Percentiles rank a stretch among this genome's conserved stretches.
Conservation (phyloP, 2,113 vertebrate genomes). For the Piprites chloris region DNA sequence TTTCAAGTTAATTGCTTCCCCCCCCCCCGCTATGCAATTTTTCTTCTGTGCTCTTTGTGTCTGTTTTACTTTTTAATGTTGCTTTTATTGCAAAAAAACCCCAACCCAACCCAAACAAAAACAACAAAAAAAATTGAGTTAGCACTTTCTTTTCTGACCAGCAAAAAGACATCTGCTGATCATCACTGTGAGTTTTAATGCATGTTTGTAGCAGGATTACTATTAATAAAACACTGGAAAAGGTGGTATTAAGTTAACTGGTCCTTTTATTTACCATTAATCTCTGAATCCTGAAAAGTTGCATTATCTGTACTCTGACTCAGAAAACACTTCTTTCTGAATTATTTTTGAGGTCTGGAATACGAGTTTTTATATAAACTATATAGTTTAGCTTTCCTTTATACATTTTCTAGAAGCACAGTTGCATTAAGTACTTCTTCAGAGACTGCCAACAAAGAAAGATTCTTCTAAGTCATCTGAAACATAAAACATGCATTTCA, state of each 20-base stretch:
- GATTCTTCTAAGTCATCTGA: neutral
- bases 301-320: neutral
- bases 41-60: neutral
- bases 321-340: neutral
- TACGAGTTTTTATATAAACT: neutral
- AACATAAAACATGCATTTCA: neutral
- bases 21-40: neutral
- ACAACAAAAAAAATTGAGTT: neutral
- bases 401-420: neutral
- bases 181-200: constrained; percentile 8
- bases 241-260: constrained; percentile 13
- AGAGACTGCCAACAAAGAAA: neutral
- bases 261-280: constrained; percentile 12
- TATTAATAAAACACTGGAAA: constrained; percentile 21
- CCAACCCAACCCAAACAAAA: neutral
- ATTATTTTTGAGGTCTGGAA: neutral
- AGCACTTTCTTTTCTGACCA: constrained; percentile 3
- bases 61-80: constrained; percentile 29
- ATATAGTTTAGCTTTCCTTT: neutral
- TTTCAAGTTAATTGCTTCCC: constrained; percentile 42
- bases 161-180: constrained; percentile 34
- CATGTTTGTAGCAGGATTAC: neutral
- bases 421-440: neutral
- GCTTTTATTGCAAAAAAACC: neutral
- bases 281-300: neutral